Base-by-base conservation (phyloP, 2,113 vertebrate genomes). In the Gadus macrocephalus region DNA sequence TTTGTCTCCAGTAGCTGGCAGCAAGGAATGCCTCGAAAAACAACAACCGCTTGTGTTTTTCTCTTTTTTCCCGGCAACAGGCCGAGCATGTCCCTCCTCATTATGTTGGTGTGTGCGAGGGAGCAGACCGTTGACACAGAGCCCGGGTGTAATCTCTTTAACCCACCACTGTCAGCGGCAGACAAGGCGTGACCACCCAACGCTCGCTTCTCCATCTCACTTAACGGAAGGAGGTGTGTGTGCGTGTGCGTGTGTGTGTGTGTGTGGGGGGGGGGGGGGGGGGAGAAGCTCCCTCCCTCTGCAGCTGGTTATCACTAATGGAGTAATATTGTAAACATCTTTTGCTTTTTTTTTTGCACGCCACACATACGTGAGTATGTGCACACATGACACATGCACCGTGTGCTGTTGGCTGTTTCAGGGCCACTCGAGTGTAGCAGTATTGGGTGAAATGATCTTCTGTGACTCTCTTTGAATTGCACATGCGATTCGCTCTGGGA, bases 71-170 rank as follows among this genome's bases (percentile, higher is more conserved):
- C 38, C 60, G 42, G 42, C 70, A 80, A 87, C 89, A 94, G 90
- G 74, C 90, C 83, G 90, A 85, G 89, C 91, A 92, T 93, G 93
- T 91, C 93, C 88, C 88, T 89, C 88, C 89, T 94, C 93, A 94
- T 96, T 95, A 95, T 94, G 91, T 92, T 89, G 84, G 75, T 84
- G 87, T 89, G 86, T 89, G 87, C 90, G 82, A 78, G 84, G 91
- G 93, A 91, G 86, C 88, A 81, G 86, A 89, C 92, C 93, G 91
- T 91, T 94, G 93, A 94, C 91, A 90, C 89, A 91, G 90, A 92
- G 92, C 80, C 88, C 79, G 78, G 77, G 90, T 93, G 93, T 96
- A 96, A 98, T 96, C 95, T 95, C 92, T 94, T 94, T 96, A 96
- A 95, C 94, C 93, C 92, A 91, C 88, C 91, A 91, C 91, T 91